These are phyloP conservation scores for Hypomecis atomaria DNA, from an alignment of 2,888 invertebrate genomes.

Conservation along the genomic window DNA sequence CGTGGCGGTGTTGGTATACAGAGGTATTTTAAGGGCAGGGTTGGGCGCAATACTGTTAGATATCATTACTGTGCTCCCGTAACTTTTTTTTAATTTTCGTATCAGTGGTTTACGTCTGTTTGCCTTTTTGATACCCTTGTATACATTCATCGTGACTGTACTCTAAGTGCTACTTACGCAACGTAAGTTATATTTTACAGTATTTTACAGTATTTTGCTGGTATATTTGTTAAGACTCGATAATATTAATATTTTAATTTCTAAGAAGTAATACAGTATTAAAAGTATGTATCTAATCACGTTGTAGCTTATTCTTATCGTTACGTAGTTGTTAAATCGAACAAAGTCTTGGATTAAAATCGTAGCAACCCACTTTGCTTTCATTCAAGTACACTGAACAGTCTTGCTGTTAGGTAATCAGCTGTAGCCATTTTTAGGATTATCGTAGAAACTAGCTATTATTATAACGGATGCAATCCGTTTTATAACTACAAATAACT, in stretches of 20 bases:
- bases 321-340: slow-evolving; percentile 22
- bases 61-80: too few relatives aligned
- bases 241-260: slow-evolving; percentile 2
- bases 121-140: not conserved
- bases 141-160: too few relatives aligned
- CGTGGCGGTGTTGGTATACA: too few relatives aligned
- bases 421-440: not conserved
- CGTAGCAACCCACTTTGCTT: slow-evolving; percentile 23
- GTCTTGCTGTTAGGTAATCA: slow-evolving; percentile 27
- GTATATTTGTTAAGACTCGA: not conserved
- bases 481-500: not conserved
- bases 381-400: slow-evolving; percentile 17
- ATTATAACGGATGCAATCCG: not conserved
- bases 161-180: not conserved
- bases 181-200: slow-evolving; percentile 3
- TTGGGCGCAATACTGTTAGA: too few relatives aligned
- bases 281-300: slow-evolving; percentile 6
- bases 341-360: slow-evolving; percentile 7
- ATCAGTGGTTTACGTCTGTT: too few relatives aligned
- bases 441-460: not conserved
- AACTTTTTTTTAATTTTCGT: too few relatives aligned
- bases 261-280: not conserved
- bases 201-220: not conserved
- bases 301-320: slow-evolving; percentile 17
- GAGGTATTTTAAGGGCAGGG: too few relatives aligned